These are phyloP conservation scores for Pteronotus mesoamericanus DNA, from an alignment of 2,797 vertebrate genomes.

Conservation along the genomic window DNA sequence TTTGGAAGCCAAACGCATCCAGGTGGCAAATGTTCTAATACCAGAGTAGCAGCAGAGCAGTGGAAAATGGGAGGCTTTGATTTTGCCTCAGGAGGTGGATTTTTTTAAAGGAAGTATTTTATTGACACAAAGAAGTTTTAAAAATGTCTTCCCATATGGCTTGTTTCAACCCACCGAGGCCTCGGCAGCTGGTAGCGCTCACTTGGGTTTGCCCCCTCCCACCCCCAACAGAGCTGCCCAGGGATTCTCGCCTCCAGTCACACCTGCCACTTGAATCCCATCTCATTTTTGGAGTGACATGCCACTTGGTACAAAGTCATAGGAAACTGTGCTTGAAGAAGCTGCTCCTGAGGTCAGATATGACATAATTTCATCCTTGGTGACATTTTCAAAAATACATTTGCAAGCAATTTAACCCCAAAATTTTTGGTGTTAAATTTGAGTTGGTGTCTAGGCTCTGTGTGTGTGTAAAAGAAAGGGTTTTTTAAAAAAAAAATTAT, in stretches of 20 bases:
- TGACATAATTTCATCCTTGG: background rate
- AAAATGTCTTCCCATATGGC: background rate
- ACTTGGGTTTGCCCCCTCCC: background rate
- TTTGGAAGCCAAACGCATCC: fast-evolving
- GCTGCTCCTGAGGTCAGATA: background rate
- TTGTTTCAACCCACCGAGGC: constrained; percentile 40
- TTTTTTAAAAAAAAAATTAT: background rate
- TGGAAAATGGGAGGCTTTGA: constrained; percentile 31
- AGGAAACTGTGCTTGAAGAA: background rate
- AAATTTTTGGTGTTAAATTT: background rate
- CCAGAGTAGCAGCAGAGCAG: background rate
- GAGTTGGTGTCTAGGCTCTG: background rate
- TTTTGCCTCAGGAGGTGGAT: constrained; percentile 2
- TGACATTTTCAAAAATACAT: background rate
- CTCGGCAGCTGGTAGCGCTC: background rate
- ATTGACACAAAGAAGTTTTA: constrained; percentile 32
- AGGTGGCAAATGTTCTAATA: background rate
- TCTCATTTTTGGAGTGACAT: background rate
- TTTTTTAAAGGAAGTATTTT: background rate
- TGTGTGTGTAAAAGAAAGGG: background rate
- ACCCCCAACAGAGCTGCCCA: background rate
- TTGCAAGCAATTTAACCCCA: background rate
- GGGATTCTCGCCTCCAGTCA: background rate
- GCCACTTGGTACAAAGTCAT: background rate
- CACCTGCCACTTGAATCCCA: background rate